Base-by-base conservation (phyloP, 1,140 invertebrate genomes). In the Dendroctonus ponderosae region DNA sequence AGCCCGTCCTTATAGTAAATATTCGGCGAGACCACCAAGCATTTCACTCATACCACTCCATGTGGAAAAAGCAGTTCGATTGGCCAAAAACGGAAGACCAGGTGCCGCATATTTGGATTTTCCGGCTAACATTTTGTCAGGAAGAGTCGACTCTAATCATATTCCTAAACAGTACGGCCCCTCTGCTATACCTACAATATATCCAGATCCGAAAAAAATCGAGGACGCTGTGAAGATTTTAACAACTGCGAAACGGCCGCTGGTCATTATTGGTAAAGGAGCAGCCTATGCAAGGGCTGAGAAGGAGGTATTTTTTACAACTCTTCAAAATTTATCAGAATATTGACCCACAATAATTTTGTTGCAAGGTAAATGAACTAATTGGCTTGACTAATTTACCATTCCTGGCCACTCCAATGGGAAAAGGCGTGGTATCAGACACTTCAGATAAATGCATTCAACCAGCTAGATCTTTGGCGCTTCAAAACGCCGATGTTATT, bases 321-420 rank as follows among this genome's bases (percentile, higher is more conserved):
- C 1, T 26, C 3, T 26, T 26, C 26, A 26, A 26, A 1, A 26
- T 26, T 26, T 26, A 2, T 26, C 1, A 26, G 26, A 26, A 26
- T 26, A 26, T 26, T 26, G 26, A 26, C 26, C 26, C 26, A 2
- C 26, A 26, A 26, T 26, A 3, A 26, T 26, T 26, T 11, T 46
- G 1, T 8, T 9, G n/a, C 11, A 49, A 65, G 62, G 53, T 65
- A 5, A 56, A 62, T 7, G 80, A 87, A 52, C 83, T 98, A 0
- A 85, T 98, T 8, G 78, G 85, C 15, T 79, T 79, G 11, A 89
- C 87, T 8, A 85, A 88, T 67, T 75, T 98, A 12, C 96, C 96
- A 6, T 96, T 97, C 78, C 80, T 98, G 39, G 89, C 95, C 1
- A 97, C 94, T 11, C 96, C 96, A 1, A 98, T 98, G 94, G 96